Base-by-base conservation (phyloP, 2,888 invertebrate genomes). In the Chelonus formosanus region DNA sequence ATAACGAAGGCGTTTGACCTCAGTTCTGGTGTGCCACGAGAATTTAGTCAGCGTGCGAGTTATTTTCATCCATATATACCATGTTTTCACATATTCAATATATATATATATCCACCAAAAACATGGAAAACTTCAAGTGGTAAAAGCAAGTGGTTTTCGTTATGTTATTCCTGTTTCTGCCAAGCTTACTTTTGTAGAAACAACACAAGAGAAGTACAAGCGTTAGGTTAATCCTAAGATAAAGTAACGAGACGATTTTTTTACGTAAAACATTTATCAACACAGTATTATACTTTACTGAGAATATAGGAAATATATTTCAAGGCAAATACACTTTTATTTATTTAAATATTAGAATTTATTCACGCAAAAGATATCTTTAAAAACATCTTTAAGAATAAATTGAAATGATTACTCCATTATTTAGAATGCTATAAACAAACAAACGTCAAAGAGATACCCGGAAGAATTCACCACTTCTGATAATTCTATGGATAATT, bases 401-500 rank as follows among this genome's bases (percentile, higher is more conserved):
- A 20, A 20, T 20, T 20, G 1, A 20, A 20, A 20, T 20, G 20
- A 20, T 20, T 20, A 20, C 2, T 20, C 20, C 20, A 2, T 20
- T 20, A 20, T 20, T 20, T 20, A 20, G 20, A 20, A 20, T 20
- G 20, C 20, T 20, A 20, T 20, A 20, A 20, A 20, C 20, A 1
- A 40, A 40, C 40, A 40, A 6, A 40, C 4, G 40, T 40, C 40
- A 3, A 40, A 6, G 40, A 40, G 6, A 40, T 40, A 40, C 6
- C 40, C 40, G 4, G 40, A 5, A 6, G 40, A 40, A 52, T 63
- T 63, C 61, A 67, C 71, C 70, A 73, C 75, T 74, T 72, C 71
- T 75, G 79, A 80, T 80, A 80, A 80, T 80, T 78, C 78, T 72
- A 67, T 52, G 73, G 76, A 77, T 81, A 80, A 80, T 80, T 78